These are phyloP conservation scores for Eilema sororculum DNA, from an alignment of 2,888 invertebrate genomes.

Conservation along the genomic window DNA sequence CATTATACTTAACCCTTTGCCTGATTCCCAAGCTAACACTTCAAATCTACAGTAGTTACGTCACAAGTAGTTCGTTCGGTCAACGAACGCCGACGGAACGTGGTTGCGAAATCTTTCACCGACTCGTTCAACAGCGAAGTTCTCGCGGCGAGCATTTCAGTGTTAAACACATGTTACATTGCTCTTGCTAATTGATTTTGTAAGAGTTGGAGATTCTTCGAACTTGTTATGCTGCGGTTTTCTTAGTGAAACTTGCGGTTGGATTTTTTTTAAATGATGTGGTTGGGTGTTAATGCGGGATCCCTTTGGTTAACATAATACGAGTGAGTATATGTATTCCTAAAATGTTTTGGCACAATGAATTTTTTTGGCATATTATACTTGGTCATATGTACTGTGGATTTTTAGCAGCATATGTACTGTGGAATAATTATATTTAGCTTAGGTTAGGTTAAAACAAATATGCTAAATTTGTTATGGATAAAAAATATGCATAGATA, in stretches of 20 bases:
- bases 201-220: constrained; percentile 14
- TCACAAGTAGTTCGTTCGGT: neutral
- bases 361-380: no score
- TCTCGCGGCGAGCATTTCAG: constrained; percentile 26
- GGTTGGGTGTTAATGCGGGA: no score
- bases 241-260: neutral
- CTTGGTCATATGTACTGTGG: no score
- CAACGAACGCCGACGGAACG: constrained; percentile 9
- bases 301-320: no score
- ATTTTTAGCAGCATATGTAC: no score
- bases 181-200: constrained; percentile 24
- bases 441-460: no score
- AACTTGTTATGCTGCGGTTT: neutral
- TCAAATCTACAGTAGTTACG: constrained; percentile 6
- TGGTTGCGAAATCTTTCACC: constrained; percentile 38
- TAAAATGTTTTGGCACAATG: no score
- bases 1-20: no score
- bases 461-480: no score
- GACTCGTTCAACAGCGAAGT: constrained; percentile 45
- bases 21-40: neutral
- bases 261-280: neutral
- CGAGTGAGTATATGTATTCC: no score
- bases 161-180: constrained; percentile 26
- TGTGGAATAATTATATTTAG: no score
- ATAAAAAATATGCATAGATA: no score